phyloP scores from a whole-genome alignment of 2,113 vertebrate species.

The Brachyistius frenatus region DNA sequence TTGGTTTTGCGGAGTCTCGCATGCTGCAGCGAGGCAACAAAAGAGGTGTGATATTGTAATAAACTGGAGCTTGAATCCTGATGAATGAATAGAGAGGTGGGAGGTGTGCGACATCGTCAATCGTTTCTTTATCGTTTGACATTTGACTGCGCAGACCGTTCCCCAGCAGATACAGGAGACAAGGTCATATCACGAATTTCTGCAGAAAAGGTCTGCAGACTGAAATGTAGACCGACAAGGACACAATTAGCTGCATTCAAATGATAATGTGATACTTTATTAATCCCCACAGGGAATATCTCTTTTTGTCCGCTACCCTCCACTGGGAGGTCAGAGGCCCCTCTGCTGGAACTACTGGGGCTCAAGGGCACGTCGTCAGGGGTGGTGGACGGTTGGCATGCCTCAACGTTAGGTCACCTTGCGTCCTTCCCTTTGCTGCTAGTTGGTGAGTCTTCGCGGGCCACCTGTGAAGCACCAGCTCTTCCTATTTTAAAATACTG shows the following conservation, averaged over 20 bases:
- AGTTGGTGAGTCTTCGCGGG: not conserved
- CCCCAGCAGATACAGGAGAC: constrained; percentile 34
- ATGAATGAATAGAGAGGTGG: constrained; percentile 26
- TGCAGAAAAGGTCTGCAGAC: constrained; percentile 40
- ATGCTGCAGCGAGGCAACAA: not conserved
- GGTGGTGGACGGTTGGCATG: constrained; percentile 23
- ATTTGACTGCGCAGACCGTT: constrained; percentile 51
- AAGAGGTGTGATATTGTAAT: not conserved
- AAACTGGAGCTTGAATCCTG: constrained; percentile 18
- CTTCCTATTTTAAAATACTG: constrained; percentile 6
- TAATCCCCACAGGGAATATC: constrained; percentile 69
- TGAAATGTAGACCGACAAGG: constrained; percentile 59
- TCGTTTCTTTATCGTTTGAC: constrained; percentile 65
- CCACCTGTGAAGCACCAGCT: constrained; percentile 29
- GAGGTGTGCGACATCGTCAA: constrained; percentile 10
- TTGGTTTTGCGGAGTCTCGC: no score
- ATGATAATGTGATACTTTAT: constrained; percentile 77
- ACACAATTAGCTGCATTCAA: constrained; percentile 72
- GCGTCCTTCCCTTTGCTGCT: constrained; percentile 1
- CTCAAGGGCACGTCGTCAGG: constrained; percentile 50
- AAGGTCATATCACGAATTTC: constrained; percentile 30
- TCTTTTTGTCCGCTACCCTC: constrained; percentile 54
- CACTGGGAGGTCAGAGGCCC: constrained; percentile 62
- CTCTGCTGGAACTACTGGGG: constrained; percentile 35
- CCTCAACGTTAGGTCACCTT: constrained; percentile 49